Percentiles rank a stretch among this genome's conserved stretches.
These are phyloP conservation scores for Neodiprion virginianus DNA, from an alignment of 1,140 invertebrate genomes.

Conservation along the genomic window DNA sequence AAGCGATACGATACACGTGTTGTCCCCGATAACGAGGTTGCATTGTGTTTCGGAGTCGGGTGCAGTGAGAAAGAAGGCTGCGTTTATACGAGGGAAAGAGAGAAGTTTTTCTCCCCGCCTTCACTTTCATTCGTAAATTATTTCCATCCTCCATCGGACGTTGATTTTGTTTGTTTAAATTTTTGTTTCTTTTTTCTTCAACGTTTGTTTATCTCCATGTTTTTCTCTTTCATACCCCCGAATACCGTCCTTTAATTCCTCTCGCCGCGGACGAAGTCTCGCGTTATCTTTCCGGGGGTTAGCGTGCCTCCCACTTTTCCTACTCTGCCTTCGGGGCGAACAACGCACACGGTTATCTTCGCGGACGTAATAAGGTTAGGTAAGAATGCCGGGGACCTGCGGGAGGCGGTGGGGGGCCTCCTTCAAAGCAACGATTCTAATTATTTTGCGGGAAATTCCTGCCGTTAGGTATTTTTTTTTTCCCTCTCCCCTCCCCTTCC, in stretches of 20 bases:
- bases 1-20: conserved; percentile 23
- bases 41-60: conserved; percentile 1
- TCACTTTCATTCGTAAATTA: neutral
- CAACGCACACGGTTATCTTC: conserved; percentile 1
- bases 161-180: neutral
- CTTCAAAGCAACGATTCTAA: conserved; percentile 21
- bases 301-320: neutral
- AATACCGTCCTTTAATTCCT: too few relatives aligned
- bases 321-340: neutral
- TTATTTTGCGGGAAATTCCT: conserved; percentile 18
- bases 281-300: neutral
- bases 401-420: neutral
- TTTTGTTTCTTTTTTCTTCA: neutral
- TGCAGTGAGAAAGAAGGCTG: neutral
- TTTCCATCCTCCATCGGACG: neutral
- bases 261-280: neutral
- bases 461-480: neutral
- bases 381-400: neutral
- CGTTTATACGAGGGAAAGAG: neutral
- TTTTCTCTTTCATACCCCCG: too few relatives aligned
- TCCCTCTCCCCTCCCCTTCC: neutral
- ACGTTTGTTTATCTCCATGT: neutral
- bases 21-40: conserved; percentile 8
- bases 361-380: conserved; percentile 3
- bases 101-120: neutral